Base-by-base conservation (phyloP, 2,797 vertebrate species). In the Eulemur coronatus region DNA sequence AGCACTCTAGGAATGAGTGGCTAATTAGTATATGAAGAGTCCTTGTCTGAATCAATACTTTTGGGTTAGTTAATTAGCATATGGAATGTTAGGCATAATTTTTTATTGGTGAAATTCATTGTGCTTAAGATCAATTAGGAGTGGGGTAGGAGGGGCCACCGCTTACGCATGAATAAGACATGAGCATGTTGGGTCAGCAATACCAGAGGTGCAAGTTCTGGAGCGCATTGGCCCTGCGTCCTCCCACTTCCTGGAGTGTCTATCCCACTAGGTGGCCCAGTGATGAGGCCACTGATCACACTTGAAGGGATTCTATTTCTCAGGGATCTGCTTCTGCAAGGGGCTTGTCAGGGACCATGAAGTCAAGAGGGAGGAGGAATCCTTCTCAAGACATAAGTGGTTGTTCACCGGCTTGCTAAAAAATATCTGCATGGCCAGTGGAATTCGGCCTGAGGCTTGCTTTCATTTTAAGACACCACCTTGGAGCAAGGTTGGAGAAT, bases 21-120 rank as follows among this genome's bases (percentile, higher is more conserved):
- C 86, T 96, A 95, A 97, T 97, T 97, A 93, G 82, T 93, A 69
- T 96, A 94, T 95, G 84, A 93, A 96, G 97, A 96, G 94, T 67
- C 57, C 89, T 98, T 96, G 87, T 85, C 33, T 95, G 72, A 95
- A 96, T 97, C 67, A 92, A 57, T 97, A 75, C 72, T 69, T 93
- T 96, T 89, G 79, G 65, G 79, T 65, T 96, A 65, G 80, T 91
- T 95, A 84, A 94, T 96, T 92, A 94, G 86, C 80, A 93, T 95
- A 91, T 73, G n/a, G 33, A 69, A 92, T 89, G 79, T 76, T 96
- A 93, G 52, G 84, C 81, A 81, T 75, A 75, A 26, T 41, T 82
- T 85, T 94, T 93, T 94, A 91, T 87, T 95, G 93, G 89, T 84
- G 67, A 89, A 96, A 87, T 96, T 73, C 79, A 52, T 69, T 91